Percentiles rank a stretch among this genome's conserved stretches.
Conservation (phyloP, 2,113 vertebrate genomes). For the Climacteris rufus region DNA sequence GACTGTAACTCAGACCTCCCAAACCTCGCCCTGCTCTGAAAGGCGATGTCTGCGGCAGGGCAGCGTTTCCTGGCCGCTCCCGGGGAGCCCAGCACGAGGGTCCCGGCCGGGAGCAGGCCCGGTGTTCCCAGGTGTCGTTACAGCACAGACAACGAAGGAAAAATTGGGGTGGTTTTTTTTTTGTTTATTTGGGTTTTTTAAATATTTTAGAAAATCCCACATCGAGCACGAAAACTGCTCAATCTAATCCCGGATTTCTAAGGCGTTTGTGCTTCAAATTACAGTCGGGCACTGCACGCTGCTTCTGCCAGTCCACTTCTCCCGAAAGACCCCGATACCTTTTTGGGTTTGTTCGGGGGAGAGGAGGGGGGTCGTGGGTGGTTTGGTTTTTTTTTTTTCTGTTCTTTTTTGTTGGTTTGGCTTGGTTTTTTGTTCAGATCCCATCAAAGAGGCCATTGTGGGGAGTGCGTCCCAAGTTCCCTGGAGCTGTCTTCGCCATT, state of each 20-base stretch:
- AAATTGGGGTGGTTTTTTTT: neutral
- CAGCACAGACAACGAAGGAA: neutral
- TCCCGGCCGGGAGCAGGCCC: neutral
- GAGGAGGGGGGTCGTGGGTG: too few relatives aligned
- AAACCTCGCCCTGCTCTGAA: neutral
- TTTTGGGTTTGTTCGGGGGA: neutral
- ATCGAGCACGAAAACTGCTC: neutral
- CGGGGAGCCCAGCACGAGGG: neutral
- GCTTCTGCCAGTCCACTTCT: neutral
- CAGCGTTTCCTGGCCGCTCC: neutral
- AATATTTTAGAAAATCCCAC: neutral
- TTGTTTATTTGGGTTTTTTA: neutral
- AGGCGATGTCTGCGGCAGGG: neutral
- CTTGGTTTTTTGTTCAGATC: neutral
- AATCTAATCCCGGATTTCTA: neutral
- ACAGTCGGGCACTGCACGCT: neutral
- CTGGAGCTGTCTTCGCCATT: neutral
- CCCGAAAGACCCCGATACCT: neutral
- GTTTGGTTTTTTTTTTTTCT: neutral
- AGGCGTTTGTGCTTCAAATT: neutral
- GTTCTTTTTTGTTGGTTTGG: neutral
- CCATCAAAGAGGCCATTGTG: neutral
- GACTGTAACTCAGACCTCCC: neutral
- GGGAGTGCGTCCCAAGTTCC: neutral
- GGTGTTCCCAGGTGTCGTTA: too few relatives aligned